Base-by-base conservation (phyloP, 2,888 invertebrate species). In the Psylliodes chrysocephalus region DNA sequence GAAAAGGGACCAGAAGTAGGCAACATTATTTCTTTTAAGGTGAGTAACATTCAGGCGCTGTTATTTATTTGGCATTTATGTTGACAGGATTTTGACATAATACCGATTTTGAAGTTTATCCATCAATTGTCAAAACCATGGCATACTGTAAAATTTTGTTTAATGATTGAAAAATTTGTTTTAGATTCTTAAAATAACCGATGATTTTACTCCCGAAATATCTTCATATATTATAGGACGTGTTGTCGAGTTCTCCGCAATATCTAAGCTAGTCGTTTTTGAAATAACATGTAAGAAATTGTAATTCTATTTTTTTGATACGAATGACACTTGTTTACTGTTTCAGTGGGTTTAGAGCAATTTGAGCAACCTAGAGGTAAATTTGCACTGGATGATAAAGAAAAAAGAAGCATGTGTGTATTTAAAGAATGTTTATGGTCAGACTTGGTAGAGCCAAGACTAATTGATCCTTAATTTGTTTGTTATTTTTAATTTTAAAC, bases 261-360 rank as follows among this genome's bases (percentile, higher is more conserved):
- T 49, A 7, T 53, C 10, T 40, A 35, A 63, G 6, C 2, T 22
- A 1, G 52, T 67, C 15, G 17, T 15, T 28, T 64, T 60, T 28
- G 49, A 62, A 46, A 67, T 69, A 56, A 44, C 59, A n/a, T 52
- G 69, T 69, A 35, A 67, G 67, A 64, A 40, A 25, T 15, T 18
- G 17, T 42, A 19, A 14, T 14, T 17, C 17, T 15, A 22, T 18
- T 44, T 52, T n/a, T 42, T 42, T 60, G 15, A n/a, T 25, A 8
- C 18, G 25, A 42, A 22, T 14, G 12, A 10, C 6, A 49, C 25
- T 8, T 30, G 15, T 22, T 30, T 19, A 22, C 35, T 17, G 7
- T 62, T 53, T 60, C 18, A 68, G 67, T 19, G 28, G 64, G 64
- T 3, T 33, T 59, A 19, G 60, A 68, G 8, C 54, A 65, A 14